phyloP scores from a whole-genome alignment of 2,888 invertebrate species.

The Eristalis arbustorum region DNA sequence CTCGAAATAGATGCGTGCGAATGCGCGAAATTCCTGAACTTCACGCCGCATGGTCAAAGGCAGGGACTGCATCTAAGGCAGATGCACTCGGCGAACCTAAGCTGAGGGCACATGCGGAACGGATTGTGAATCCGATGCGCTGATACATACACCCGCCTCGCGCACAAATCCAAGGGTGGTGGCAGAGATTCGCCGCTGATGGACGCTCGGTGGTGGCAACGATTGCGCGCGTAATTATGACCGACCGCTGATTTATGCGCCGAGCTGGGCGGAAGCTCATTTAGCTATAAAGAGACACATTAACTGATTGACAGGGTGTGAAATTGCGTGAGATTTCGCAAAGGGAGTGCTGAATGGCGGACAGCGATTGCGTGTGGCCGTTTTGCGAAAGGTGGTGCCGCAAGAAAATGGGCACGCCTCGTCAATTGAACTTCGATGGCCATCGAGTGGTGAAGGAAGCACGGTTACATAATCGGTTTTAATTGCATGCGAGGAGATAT shows the following conservation, averaged over 20 bases:
- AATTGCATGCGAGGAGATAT: not conserved
- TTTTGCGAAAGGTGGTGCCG: conserved; percentile 20
- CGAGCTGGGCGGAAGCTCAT: conserved; percentile 15
- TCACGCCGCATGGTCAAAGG: conserved; percentile 46
- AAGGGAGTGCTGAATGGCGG: conserved; percentile 2
- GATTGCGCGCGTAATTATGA: conserved; percentile 31
- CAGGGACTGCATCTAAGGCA: not conserved
- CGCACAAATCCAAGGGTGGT: not conserved
- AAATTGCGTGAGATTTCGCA: conserved; percentile 50
- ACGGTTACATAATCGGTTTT: not conserved
- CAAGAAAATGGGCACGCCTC: conserved; percentile 31
- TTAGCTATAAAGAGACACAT: conserved; percentile 34
- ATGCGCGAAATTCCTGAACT: conserved; percentile 20
- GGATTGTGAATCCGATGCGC: not conserved
- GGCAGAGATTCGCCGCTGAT: not conserved
- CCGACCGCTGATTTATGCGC: conserved; percentile 19
- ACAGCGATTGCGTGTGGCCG: conserved; percentile 18
- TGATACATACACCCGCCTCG: not conserved
- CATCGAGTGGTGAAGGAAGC: not conserved
- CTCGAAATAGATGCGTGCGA: conserved; percentile 40
- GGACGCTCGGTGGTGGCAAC: not conserved
- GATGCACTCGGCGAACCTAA: not conserved
- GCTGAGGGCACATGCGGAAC: not conserved
- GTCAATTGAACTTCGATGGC: not conserved
- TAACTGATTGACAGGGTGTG: conserved; percentile 54